Evolutionary conservation across 2,888 invertebrate genomes (phyloP).

Genomic region (Mylabris sibirica): DNA sequence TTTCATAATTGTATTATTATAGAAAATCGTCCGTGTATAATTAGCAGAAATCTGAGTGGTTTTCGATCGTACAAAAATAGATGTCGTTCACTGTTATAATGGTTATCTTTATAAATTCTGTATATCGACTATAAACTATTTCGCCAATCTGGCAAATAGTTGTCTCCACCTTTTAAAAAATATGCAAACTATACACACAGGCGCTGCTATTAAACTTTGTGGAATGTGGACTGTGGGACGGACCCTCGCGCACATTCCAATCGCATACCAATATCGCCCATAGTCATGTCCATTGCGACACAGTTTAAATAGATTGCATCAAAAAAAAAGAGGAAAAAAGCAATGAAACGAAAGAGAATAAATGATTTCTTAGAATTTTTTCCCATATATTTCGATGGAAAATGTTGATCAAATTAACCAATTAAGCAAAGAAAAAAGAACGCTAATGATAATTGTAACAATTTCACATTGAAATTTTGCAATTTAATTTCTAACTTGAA

Average conservation of each 20-base stretch:
- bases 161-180: conserved; percentile 50
- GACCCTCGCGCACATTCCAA: conserved; percentile 54
- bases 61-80: background rate
- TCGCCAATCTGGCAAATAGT: conserved; percentile 16
- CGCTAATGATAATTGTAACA: background rate
- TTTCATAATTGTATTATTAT: too few relatives aligned
- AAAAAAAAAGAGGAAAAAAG: conserved; percentile 9
- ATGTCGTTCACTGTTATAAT: background rate
- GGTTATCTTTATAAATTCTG: background rate
- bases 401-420: too few relatives aligned
- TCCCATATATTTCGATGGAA: too few relatives aligned
- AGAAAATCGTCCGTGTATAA: too few relatives aligned
- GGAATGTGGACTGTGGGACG: conserved; percentile 56
- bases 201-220: conserved; percentile 55
- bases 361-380: too few relatives aligned
- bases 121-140: background rate
- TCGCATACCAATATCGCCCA: conserved; percentile 50
- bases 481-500: background rate
- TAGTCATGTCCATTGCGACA: conserved; percentile 40
- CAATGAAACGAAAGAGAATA: too few relatives aligned
- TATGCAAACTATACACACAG: conserved; percentile 50
- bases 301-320: conserved; percentile 29
- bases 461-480: conserved; percentile 1
- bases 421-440: too few relatives aligned
- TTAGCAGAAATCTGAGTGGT: background rate